Evolutionary conservation across 2,888 invertebrate genomes (phyloP), one percentile per base, ranked within the genome.

Genomic region (Dynastes hyllus): DNA sequence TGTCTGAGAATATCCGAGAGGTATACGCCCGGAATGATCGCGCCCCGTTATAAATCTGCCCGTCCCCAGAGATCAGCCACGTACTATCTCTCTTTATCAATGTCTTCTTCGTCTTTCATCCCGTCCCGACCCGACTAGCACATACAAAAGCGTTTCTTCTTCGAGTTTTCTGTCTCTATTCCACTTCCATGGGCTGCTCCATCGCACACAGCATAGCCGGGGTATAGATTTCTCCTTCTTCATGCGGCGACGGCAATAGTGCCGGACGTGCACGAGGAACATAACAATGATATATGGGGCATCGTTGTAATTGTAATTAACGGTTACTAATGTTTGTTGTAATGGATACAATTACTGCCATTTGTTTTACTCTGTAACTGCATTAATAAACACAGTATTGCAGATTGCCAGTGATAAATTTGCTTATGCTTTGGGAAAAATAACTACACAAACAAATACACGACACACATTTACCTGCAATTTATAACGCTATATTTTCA

Each of bases 1-100:
- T 79, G 80, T 81, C 81, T 78, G 78, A 83, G 83, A 85, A 85
- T 84, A 79, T 84, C 84, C 84, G 83, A 84, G 85, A 85, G 83
- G 84, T 85, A 84, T 85, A 83, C 83, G 82, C 78, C 79, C 67
- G 80, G 81, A 83, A 85, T 84, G 85, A 86, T 87, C 85, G 85
- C 85, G 85, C 83, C 79, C 80, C 82, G 85, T 84, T 83, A 86
- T 87, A 87, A 87, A 87, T 87, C 86, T 85, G 84, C 84, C 79
- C 79, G 79, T 81, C 81, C 83, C 80, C 66, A 50, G 83, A 85
- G 86, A 87, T 86, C 87, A 85, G 81, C 85, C 87, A 87, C 87
- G 87, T 86, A 83, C 85, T 85, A 87, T 87, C 87, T 86, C 87
- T 81, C 85, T 87, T 86, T 85, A 86, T 87, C 87, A 87, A 82